A percentile compares a stretch with the other conserved stretches of the same genome.
Conservation (phyloP, 2,113 vertebrate genomes). For the Heteronetta atricapilla region DNA sequence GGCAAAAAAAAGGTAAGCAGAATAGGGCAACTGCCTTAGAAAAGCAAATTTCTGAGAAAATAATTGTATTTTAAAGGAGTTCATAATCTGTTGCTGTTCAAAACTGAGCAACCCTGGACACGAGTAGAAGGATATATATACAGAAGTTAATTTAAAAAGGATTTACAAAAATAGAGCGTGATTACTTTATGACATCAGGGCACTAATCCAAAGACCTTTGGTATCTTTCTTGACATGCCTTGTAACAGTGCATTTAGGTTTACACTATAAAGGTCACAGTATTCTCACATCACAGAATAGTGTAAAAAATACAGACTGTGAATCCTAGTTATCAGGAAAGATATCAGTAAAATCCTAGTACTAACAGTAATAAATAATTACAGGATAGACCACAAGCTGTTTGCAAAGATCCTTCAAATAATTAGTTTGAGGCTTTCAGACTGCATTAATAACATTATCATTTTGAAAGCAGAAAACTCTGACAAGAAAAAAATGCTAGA, state of each 20-base stretch:
- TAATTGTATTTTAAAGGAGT: neutral
- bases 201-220: neutral
- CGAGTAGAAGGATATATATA: neutral
- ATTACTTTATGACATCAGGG: neutral
- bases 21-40: neutral
- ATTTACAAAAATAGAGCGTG: neutral
- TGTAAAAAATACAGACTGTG: neutral
- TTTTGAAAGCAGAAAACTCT: neutral
- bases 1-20: neutral
- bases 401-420: neutral
- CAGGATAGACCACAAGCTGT: neutral
- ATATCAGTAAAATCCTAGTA: neutral
- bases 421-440: neutral
- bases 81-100: neutral
- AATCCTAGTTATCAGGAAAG: neutral
- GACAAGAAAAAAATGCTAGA: neutral
- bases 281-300: neutral
- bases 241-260: neutral
- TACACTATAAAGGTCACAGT: neutral
- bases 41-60: neutral
- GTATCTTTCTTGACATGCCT: neutral
- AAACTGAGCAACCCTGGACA: neutral
- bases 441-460: neutral
- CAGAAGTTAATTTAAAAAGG: neutral
- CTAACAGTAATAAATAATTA: neutral